phyloP scores from a whole-genome alignment of 35 echinoderm and acorn worm species.

The Heliocidaris tuberculata region DNA sequence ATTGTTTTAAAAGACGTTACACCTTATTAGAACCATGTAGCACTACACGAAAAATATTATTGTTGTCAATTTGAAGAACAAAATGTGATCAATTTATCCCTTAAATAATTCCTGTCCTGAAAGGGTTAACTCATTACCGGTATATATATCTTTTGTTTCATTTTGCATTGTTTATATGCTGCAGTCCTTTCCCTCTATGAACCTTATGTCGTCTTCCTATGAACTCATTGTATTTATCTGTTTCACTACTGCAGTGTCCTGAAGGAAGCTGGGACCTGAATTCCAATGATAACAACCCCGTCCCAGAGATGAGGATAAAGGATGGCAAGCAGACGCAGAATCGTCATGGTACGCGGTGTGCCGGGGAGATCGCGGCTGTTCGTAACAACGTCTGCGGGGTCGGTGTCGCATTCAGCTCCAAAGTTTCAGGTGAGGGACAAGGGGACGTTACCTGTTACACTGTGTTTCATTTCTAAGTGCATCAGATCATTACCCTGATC shows the following conservation, averaged over 20 bases:
- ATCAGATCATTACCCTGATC: too few species aligned
- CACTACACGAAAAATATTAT: too few species aligned
- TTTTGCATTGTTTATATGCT: too few species aligned
- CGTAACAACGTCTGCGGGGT: constrained; percentile 83
- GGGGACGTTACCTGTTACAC: too few species aligned
- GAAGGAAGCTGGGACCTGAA: constrained; percentile 98
- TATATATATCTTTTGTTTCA: too few species aligned
- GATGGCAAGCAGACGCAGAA: constrained; percentile 77
- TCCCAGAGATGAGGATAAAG: constrained; percentile 76
- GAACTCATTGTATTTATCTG: constrained; percentile 10
- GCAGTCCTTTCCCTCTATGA: neutral
- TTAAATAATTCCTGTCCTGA: too few species aligned
- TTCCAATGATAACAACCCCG: constrained; percentile 82
- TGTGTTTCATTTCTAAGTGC: too few species aligned
- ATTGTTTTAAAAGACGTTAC: too few species aligned
- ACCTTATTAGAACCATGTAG: too few species aligned
- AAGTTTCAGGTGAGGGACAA: constrained; percentile 67
- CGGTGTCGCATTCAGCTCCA: constrained; percentile 76
- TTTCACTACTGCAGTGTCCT: constrained; percentile 62
- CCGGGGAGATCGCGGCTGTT: constrained; percentile 90
- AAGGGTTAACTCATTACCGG: too few species aligned
- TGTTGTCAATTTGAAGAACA: too few species aligned
- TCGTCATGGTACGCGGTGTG: constrained; percentile 93
- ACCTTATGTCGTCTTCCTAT: neutral
- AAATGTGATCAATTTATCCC: too few species aligned